Base-by-base conservation (phyloP, 2,797 vertebrate genomes). In the Epinephelus awoara region DNA sequence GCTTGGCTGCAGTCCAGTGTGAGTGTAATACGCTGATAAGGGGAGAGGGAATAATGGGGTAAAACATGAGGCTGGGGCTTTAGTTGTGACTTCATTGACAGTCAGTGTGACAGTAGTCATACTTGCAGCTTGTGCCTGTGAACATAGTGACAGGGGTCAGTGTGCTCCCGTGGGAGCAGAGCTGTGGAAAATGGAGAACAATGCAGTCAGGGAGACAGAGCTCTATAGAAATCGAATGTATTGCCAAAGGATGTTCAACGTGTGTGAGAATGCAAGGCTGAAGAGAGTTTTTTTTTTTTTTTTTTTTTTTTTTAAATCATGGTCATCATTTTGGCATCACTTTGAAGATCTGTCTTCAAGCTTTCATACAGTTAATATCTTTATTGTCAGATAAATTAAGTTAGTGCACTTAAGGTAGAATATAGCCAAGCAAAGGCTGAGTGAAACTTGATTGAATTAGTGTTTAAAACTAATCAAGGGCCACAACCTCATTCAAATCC, bases 1-100 rank as follows among this genome's bases (percentile, higher is more conserved):
- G 87, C 85, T 82, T 34, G 74, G 64, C 83, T 85, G 65, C 73
- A 72, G 65, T 83, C 57, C 78, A 85, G 84, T 92, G 85, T 88
- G 88, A 87, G 84, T 70, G 72, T 86, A 86, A 91, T 80, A 90
- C 18, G 12, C 61, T 79, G 89, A 87, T 19, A 69, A 71, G 54
- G 58, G 85, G 84, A 91, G 75, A 38, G 80, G 84, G 84, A 76
- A 91, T 89, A 92, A 95, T 90, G 89, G 81, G 75, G 19, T 62
- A 69, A 76, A 83, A 83, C 14, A 27, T 51, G 65, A 64, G 67
- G 67, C 59, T 0, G 15, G 61, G 49, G 67, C 19, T 38, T 82
- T 77, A 92, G 88, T 89, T 86, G 86, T 89, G 89, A 85, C 42
- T 84, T 77, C 77, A 85, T 75, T 88, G 85, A 88, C 85, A 87